A percentile compares a stretch with the other conserved stretches of the same genome.
phyloP scores from a whole-genome alignment of 2,797 vertebrate species.

The Anas georgica region DNA sequence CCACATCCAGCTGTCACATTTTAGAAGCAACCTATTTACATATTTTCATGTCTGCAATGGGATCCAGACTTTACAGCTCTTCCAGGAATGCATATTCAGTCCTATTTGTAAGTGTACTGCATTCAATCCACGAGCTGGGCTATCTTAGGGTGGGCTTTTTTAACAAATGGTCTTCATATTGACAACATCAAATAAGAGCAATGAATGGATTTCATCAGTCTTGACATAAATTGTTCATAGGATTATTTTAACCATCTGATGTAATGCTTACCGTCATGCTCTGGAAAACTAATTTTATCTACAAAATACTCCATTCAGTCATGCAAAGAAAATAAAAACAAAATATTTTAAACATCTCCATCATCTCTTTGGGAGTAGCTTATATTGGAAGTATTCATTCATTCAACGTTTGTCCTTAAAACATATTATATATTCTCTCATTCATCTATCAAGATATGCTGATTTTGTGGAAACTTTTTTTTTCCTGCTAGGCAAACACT shows the following conservation, averaged over 20 bases:
- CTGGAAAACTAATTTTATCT: constrained; percentile 1
- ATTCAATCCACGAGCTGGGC: neutral
- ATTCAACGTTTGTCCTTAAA: neutral
- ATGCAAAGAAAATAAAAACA: constrained; percentile 38
- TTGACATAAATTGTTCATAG: constrained; percentile 24
- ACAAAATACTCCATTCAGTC: neutral
- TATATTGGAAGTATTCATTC: neutral
- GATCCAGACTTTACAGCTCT: constrained; percentile 2
- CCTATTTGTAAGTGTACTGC: neutral
- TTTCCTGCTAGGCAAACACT: neutral
- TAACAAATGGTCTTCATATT: neutral
- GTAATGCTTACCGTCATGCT: constrained; percentile 37
- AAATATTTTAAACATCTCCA: constrained; percentile 33
- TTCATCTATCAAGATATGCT: neutral
- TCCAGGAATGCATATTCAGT: neutral
- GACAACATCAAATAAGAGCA: neutral
- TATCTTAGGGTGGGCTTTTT: neutral
- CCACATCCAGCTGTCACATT: constrained; percentile 2
- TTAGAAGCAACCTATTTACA: constrained; percentile 32
- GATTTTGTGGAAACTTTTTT: neutral
- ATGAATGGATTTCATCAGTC: constrained; percentile 36
- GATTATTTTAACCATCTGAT: constrained; percentile 37
- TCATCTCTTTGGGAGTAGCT: neutral
- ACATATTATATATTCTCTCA: neutral
- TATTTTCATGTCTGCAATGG: neutral